Conservation (phyloP, 1,140 invertebrate genomes). For the Pygmarrhopalites habei region DNA sequence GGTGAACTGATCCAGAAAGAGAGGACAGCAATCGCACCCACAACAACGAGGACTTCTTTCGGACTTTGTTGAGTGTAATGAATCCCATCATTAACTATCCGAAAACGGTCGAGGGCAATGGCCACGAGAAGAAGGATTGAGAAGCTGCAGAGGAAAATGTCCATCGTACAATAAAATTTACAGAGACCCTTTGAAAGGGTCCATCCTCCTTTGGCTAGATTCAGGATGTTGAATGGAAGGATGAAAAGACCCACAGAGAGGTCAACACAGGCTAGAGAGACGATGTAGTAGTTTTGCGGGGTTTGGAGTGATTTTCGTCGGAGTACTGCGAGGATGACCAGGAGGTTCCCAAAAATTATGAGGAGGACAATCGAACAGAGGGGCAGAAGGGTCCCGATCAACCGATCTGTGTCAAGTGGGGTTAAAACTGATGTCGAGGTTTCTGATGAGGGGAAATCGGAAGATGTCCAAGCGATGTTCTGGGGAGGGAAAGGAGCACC, state of each 20-base stretch:
- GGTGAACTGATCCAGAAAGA: slow-evolving; percentile 64
- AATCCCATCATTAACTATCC: slow-evolving; percentile 55
- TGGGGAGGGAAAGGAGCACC: too few relatives aligned
- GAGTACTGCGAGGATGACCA: slow-evolving; percentile 23
- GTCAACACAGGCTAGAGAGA: slow-evolving; percentile 19
- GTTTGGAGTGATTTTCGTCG: slow-evolving; percentile 6
- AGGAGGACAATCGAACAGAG: slow-evolving; percentile 5
- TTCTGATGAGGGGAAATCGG: too few relatives aligned
- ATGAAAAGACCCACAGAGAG: slow-evolving; percentile 15
- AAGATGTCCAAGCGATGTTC: too few relatives aligned
- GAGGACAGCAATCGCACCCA: slow-evolving; percentile 51
- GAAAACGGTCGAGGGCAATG: slow-evolving; percentile 49
- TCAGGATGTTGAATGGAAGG: slow-evolving; percentile 20
- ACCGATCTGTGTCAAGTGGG: background rate
- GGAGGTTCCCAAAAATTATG: slow-evolving; percentile 24
- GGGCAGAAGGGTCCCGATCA: slow-evolving; percentile 5
- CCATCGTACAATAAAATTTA: slow-evolving; percentile 8
- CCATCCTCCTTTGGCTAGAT: slow-evolving; percentile 9
- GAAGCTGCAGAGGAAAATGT: slow-evolving; percentile 42
- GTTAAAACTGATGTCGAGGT: too few relatives aligned
- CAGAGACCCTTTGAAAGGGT: background rate
- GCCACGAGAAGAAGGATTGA: slow-evolving; percentile 81
- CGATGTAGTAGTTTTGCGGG: slow-evolving; percentile 22
- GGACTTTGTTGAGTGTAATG: slow-evolving; percentile 52
- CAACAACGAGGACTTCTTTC: slow-evolving; percentile 42